Conservation (phyloP, 2,888 invertebrate species). For the Megalurothrips usitatus region DNA sequence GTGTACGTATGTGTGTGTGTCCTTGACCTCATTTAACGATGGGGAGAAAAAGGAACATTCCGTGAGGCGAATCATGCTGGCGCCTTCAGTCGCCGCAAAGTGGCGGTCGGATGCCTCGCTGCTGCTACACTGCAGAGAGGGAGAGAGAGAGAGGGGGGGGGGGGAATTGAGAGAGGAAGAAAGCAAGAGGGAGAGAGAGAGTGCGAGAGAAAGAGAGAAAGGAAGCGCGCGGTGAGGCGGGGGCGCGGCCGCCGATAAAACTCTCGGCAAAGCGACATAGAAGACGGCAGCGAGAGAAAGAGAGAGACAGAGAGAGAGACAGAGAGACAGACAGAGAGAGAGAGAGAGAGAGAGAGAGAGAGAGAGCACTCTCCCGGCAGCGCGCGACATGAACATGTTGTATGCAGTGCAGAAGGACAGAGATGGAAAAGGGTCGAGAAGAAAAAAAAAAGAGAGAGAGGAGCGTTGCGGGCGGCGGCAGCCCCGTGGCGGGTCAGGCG, state of each 20-base stretch:
- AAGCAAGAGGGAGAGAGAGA: too few relatives aligned
- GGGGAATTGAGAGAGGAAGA: too few relatives aligned
- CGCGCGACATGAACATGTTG: too few relatives aligned
- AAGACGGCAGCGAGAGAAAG: not conserved
- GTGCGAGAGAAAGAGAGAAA: too few relatives aligned
- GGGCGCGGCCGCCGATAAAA: too few relatives aligned
- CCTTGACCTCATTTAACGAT: not conserved
- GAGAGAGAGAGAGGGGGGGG: too few relatives aligned
- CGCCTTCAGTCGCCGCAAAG: not conserved
- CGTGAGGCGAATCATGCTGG: not conserved
- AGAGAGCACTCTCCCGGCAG: too few relatives aligned
- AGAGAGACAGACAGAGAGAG: not conserved
- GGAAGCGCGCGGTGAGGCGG: too few relatives aligned
- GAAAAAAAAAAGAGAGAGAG: not conserved
- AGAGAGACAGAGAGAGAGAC: not conserved
- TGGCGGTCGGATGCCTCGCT: too few relatives aligned
- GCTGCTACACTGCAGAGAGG: too few relatives aligned
- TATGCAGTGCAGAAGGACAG: not conserved
- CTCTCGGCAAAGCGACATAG: too few relatives aligned
- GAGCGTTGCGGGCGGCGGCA: not conserved
- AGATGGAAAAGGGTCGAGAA: not conserved
- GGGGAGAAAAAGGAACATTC: not conserved
- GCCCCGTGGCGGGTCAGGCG: not conserved
- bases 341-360: not conserved
- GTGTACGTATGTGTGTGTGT: not conserved